Conservation (phyloP, 2,888 invertebrate species). For the Orchestes rusci region DNA sequence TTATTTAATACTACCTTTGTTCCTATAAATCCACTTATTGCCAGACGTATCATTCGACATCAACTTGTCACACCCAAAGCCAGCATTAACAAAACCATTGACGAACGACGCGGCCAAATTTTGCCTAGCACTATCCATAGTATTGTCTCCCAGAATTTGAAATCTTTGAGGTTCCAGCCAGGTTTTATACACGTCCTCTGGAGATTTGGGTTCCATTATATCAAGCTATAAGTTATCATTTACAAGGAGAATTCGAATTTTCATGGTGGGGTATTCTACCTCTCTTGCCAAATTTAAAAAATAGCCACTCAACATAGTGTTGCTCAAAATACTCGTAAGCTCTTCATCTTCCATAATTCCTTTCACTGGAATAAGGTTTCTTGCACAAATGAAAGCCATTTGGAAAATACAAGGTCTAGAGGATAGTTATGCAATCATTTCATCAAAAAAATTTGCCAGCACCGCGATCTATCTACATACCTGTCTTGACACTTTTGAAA, state of each 20-base stretch:
- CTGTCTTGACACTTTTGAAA: slow-evolving; percentile 78
- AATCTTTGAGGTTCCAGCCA: slow-evolving; percentile 80
- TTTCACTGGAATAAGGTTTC: slow-evolving; percentile 87
- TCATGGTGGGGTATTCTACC: slow-evolving; percentile 41
- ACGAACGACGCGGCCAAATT: slow-evolving; percentile 97
- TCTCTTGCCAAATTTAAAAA: slow-evolving; percentile 91
- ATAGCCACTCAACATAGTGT: slow-evolving; percentile 86
- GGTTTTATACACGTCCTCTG: slow-evolving; percentile 98
- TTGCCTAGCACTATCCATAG: slow-evolving; percentile 89
- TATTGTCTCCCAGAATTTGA: slow-evolving; percentile 56
- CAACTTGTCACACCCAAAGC: slow-evolving; percentile 93
- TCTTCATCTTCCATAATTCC: slow-evolving; percentile 61
- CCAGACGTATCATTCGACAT: slow-evolving; percentile 69
- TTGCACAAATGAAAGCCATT: slow-evolving; percentile 90
- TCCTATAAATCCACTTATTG: slow-evolving; percentile 28
- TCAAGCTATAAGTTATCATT: slow-evolving; percentile 58
- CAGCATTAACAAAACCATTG: slow-evolving; percentile 98
- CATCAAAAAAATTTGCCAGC: too few species aligned
- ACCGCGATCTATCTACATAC: too few species aligned
- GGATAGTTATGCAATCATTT: slow-evolving; percentile 27
- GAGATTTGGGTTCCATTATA: slow-evolving; percentile 98
- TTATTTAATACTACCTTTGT: slow-evolving; percentile 17
- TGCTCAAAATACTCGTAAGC: slow-evolving; percentile 84
- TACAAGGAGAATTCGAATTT: not conserved
- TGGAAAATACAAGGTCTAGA: slow-evolving; percentile 80